Base-by-base conservation (phyloP, 2,113 vertebrate species). In the Thermophis baileyi region DNA sequence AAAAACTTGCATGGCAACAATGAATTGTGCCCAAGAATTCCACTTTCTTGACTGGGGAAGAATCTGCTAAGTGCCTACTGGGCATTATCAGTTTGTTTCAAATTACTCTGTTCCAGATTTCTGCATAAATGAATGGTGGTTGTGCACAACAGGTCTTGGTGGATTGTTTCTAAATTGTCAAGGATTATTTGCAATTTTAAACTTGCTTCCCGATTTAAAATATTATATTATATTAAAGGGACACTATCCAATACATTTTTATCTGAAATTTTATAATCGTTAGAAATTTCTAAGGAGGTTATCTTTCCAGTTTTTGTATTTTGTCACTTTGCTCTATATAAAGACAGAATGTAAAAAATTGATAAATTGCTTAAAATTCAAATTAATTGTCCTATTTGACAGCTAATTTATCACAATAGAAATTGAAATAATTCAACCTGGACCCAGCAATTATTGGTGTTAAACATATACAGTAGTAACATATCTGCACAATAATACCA, bases 231-330 rank as follows among this genome's bases (percentile, higher is more conserved):
- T 92, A 63, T 95, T 96, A 94, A 97, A 95, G 87, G 91, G 47
- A 96, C 94, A 86, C 54, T 95, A 88, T 95, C 27, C 54, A 89
- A 35, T 94, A 93, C 89, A 54, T 35, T 44, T 89, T 91, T 91
- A 85, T 94, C 93, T 95, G 46, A 95, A 11, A 69, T 92, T 94
- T 93, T 95, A 85, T 81, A 96, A 94, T 57, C 94, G 14, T 97
- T 93, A 89, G n/a, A 69, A 53, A 35, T 93, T 50, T 46, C 93
- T 92, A 90, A 92, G 51, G 88, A 6, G 20, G 49, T 94, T 95
- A 87, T 94, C 94, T 53, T 92, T 93, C 60, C 12, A 91, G 88
- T 49, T 60, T 90, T 91, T 11, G 51, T 95, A 85, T 85, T 63
- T n/a, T n/a, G n/a, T n/a, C n/a, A n/a, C n/a, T n/a, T n/a, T n/a